A percentile compares a stretch with the other conserved stretches of the same genome.
These are phyloP conservation scores for Drosophila santomea DNA, from an alignment of 1,140 invertebrate genomes.

Conservation along the genomic window DNA sequence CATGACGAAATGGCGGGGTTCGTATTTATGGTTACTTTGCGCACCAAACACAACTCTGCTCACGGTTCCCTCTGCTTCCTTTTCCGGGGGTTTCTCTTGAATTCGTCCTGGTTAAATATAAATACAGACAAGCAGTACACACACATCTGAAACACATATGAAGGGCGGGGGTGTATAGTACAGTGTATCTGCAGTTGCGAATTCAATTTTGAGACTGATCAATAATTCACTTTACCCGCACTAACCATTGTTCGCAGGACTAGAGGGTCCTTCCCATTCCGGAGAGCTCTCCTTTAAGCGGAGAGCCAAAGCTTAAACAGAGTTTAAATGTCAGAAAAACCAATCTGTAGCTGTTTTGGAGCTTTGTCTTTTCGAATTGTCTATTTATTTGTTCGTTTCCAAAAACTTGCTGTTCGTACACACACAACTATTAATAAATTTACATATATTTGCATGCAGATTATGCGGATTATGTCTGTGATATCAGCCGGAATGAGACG, in stretches of 20 bases:
- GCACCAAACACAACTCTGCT: slow-evolving; percentile 49
- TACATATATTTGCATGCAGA: slow-evolving; percentile 25
- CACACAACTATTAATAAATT: slow-evolving; percentile 43
- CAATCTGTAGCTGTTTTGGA: neutral
- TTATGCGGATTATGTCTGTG: slow-evolving; percentile 49
- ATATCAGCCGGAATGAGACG: slow-evolving; percentile 27
- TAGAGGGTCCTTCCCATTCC: neutral
- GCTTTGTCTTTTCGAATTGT: slow-evolving; percentile 47
- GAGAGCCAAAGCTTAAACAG: neutral
- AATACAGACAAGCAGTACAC: slow-evolving; percentile 25
- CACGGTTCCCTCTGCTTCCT: slow-evolving; percentile 8
- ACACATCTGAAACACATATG: slow-evolving; percentile 5
- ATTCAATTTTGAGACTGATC: slow-evolving; percentile 59
- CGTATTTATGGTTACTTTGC: slow-evolving; percentile 51
- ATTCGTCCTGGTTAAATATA: slow-evolving; percentile 49
- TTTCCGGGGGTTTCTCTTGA: slow-evolving; percentile 10
- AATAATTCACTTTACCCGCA: slow-evolving; percentile 46
- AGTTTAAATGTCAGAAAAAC: slow-evolving; percentile 21
- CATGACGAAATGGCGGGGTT: slow-evolving; percentile 15
- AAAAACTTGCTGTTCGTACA: slow-evolving; percentile 46
- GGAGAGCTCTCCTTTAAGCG: slow-evolving; percentile 21
- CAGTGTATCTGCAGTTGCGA: slow-evolving; percentile 33
- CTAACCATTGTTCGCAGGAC: slow-evolving; percentile 40
- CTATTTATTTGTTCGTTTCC: slow-evolving; percentile 50
- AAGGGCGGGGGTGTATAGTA: neutral